Percentiles rank a stretch among this genome's conserved stretches.
Conservation (phyloP, 1,140 invertebrate species). For the Eurosta solidaginis region DNA sequence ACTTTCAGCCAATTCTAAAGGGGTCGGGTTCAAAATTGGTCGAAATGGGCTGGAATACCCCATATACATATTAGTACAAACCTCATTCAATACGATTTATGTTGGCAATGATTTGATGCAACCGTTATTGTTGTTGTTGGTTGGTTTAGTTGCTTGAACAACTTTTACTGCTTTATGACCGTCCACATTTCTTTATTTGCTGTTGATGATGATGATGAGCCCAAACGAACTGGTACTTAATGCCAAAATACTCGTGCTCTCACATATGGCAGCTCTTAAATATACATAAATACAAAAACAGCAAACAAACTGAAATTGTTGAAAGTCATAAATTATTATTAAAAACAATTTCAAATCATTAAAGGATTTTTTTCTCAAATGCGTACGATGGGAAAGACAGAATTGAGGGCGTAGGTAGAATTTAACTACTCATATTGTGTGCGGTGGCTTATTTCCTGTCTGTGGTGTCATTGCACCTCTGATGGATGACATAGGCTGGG, state of each 20-base stretch:
- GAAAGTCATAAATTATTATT: conserved; percentile 36
- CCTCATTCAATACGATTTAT: not conserved
- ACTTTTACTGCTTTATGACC: not conserved
- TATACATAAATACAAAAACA: too few species aligned
- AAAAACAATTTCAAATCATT: conserved; percentile 32
- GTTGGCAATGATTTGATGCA: not conserved
- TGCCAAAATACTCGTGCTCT: not conserved
- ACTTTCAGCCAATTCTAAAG: too few species aligned
- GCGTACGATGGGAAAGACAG: not conserved
- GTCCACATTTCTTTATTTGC: not conserved
- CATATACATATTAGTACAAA: too few species aligned
- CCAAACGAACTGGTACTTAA: not conserved
- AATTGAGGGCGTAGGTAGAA: not conserved
- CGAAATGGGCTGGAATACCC: too few species aligned
- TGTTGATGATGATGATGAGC: not conserved
- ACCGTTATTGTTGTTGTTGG: not conserved
- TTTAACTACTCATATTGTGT: not conserved
- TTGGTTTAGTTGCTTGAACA: too few species aligned
- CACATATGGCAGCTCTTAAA: conserved; percentile 2
- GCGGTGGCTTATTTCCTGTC: not conserved
- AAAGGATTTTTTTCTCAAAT: not conserved
- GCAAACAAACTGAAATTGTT: too few species aligned
- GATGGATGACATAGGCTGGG: not conserved
- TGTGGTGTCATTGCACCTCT: too few species aligned
- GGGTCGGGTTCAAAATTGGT: too few species aligned